Percentiles rank a stretch among this genome's conserved stretches.
Evolutionary conservation across 2,797 vertebrate species (phyloP).

Genomic region (Hirundo rustica): DNA sequence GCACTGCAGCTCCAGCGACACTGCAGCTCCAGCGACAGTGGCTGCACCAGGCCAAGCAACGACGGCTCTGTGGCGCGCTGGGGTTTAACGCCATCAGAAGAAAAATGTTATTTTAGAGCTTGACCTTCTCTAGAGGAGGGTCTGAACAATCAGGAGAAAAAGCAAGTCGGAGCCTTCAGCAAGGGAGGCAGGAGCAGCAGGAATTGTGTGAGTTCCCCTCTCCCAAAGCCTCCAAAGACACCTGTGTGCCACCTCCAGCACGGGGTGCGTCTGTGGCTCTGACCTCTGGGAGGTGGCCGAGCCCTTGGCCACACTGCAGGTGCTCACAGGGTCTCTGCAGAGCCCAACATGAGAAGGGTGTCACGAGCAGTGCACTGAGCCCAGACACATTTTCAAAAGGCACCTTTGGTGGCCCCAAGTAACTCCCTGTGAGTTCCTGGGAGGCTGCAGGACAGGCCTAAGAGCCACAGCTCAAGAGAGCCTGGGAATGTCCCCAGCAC

Average conservation of each 20-base stretch:
- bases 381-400: neutral
- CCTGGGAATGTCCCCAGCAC: neutral
- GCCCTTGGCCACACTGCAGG: rapidly evolving
- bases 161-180: neutral
- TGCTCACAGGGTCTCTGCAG: neutral
- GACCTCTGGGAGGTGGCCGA: rapidly evolving
- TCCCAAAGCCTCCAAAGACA: neutral
- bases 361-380: rapidly evolving
- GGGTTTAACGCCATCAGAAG: neutral
- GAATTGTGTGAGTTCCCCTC: neutral
- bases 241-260: rapidly evolving
- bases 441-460: neutral
- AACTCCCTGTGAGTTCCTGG: rapidly evolving
- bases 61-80: rapidly evolving
- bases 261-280: rapidly evolving
- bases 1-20: too few relatives aligned
- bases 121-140: neutral
- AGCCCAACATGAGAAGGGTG: neutral
- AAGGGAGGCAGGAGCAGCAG: neutral
- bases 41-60: neutral
- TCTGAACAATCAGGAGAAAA: neutral
- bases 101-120: neutral
- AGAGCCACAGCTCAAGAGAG: neutral
- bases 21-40: neutral
- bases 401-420: rapidly evolving